A percentile compares a stretch with the other conserved stretches of the same genome.
Conservation (phyloP, 2,797 vertebrate genomes). For the Ptychadena robeensis region DNA sequence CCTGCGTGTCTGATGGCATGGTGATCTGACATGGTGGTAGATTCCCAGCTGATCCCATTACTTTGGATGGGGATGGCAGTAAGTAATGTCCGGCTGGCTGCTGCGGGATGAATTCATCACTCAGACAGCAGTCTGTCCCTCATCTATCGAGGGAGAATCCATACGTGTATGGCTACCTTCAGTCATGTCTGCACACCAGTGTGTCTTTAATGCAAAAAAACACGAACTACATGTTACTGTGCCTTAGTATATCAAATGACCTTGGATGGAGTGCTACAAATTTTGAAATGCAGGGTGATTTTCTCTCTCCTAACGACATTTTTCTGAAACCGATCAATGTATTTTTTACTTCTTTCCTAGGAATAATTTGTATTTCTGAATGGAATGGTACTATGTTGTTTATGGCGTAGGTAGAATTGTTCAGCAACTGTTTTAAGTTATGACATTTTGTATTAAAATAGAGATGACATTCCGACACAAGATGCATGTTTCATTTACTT, state of each 20-base stretch:
- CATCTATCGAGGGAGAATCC: too few species aligned
- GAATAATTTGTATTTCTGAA: background rate
- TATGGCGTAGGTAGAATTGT: constrained; percentile 42
- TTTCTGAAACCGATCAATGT: background rate
- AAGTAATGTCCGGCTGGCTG: too few species aligned
- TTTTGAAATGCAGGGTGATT: background rate
- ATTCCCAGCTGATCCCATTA: too few species aligned
- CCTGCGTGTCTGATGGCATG: too few species aligned
- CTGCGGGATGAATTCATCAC: too few species aligned
- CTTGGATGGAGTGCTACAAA: too few species aligned
- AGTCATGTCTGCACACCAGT: background rate
- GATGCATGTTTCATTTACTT: background rate
- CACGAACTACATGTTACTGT: background rate
- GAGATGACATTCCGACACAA: constrained; percentile 12
- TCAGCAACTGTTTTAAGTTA: constrained; percentile 47
- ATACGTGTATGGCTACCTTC: too few species aligned
- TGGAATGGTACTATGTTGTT: constrained; percentile 37
- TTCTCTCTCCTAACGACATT: background rate
- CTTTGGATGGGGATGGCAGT: too few species aligned
- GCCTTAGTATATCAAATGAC: constrained; percentile 1
- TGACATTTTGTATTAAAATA: constrained; percentile 27
- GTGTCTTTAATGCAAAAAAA: background rate
- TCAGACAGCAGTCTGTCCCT: too few species aligned
- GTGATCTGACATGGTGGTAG: too few species aligned
- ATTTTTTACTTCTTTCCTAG: background rate